Conservation (phyloP, 2,113 vertebrate species). For the Speoplatyrhinus poulsoni region DNA sequence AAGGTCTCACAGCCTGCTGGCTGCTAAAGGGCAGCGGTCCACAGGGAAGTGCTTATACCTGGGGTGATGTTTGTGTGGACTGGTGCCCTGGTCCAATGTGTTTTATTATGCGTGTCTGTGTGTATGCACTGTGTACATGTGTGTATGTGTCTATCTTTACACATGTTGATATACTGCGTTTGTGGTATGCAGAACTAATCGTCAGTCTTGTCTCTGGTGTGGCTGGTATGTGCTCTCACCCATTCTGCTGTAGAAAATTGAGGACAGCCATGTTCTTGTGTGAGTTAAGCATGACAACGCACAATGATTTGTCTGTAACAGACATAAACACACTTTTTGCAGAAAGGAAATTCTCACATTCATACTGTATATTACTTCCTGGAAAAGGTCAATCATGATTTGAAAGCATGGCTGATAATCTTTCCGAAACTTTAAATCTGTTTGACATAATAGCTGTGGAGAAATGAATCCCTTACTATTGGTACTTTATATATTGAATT, state of each 20-base stretch:
- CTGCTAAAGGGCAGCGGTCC: slow-evolving; percentile 67
- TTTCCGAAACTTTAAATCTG: not conserved
- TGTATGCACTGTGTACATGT: not conserved
- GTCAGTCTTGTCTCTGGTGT: not conserved
- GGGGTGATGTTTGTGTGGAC: slow-evolving; percentile 55
- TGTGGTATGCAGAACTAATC: slow-evolving; percentile 4
- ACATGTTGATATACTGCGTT: slow-evolving; percentile 6
- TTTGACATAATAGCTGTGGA: not conserved
- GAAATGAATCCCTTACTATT: not conserved
- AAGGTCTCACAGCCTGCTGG: slow-evolving; percentile 42
- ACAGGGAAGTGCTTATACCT: slow-evolving; percentile 49
- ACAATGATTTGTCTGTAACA: not conserved
- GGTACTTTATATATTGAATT: no score
- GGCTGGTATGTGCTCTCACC: no score
- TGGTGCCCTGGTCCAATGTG: slow-evolving; percentile 30
- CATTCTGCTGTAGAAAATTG: no score
- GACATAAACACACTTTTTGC: no score
- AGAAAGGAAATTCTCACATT: no score
- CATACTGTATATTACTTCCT: not conserved
- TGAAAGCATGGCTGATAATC: not conserved
- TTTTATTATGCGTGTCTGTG: not conserved
- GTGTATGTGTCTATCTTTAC: not conserved
- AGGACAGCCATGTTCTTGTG: no score
- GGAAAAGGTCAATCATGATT: not conserved
- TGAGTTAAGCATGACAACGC: not conserved